A percentile compares a stretch with the other conserved stretches of the same genome.
Conservation (phyloP, 2,113 vertebrate species). For the Bufo gargarizans region DNA sequence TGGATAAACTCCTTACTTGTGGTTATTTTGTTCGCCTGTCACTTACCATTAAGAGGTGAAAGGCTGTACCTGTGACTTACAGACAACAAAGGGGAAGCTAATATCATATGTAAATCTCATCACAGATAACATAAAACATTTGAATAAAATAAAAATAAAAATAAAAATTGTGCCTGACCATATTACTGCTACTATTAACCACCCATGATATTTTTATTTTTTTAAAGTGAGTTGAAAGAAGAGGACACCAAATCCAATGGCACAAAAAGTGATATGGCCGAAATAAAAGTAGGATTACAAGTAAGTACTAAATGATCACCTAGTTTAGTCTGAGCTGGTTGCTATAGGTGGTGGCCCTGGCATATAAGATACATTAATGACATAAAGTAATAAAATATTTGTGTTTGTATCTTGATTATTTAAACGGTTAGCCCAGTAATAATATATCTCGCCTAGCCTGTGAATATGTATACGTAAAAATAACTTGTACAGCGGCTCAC, state of each 20-base stretch:
- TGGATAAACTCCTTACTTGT: too few species aligned
- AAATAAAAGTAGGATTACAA: background rate
- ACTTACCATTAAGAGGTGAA: background rate
- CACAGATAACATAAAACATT: background rate
- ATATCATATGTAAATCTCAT: background rate
- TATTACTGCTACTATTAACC: background rate
- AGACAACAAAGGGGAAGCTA: background rate
- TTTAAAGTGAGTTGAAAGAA: slow-evolving; percentile 62
- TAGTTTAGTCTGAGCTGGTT: background rate
- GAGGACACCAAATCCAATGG: slow-evolving; percentile 54
- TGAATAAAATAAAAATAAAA: background rate
- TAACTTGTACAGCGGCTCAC: too few species aligned
- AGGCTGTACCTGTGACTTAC: background rate
- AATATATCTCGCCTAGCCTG: too few species aligned
- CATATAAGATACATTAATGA: background rate
- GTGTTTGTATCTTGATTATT: background rate
- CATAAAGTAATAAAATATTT: background rate
- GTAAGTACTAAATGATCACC: slow-evolving; percentile 52
- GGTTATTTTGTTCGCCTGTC: background rate
- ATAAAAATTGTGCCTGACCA: background rate
- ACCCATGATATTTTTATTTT: slow-evolving; percentile 45
- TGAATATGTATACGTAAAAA: too few species aligned
- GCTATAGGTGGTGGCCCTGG: too few species aligned
- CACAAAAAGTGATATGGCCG: slow-evolving; percentile 51
- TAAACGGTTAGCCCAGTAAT: too few species aligned